Evolutionary conservation across 2,797 vertebrate genomes (phyloP), one percentile per base, ranked within the genome.

Genomic region (Semotilus atromaculatus): DNA sequence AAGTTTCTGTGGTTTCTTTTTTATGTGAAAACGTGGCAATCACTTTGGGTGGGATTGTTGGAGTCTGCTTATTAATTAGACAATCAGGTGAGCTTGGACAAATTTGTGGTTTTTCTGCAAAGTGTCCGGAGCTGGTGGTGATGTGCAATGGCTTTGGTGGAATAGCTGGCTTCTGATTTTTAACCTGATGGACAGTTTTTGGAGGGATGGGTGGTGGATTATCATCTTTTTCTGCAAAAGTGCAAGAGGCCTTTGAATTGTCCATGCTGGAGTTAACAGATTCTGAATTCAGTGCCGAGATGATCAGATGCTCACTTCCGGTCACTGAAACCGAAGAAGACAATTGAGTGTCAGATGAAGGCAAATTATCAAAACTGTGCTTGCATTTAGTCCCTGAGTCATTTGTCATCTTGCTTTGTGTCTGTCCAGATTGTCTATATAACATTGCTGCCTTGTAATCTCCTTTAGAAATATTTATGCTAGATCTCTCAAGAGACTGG

Each of bases 281-380:
- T 89, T 93, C 84, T 86, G 93, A 88, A 88, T 90, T 93, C 90
- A 92, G 83, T 91, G 91, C 87, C 89, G 91, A 88, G 91, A 93
- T 90, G 90, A 91, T 81, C 92, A 93, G 91, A 72, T 90, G 92
- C 90, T 94, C 96, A 89, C 95, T 92, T 94, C 92, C 93, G 89
- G 92, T 98, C 96, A 98, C 96, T 97, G 97, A 96, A 98, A 96
- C 97, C 97, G 97, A 94, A 96, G 96, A 97, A 96, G 96, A 97
- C 95, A 97, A 95, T 93, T 95, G 92, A 95, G 96, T 95, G 90
- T 96, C 96, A 97, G 94, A 94, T 88, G 93, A 94, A 68, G 94
- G 94, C 85, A 94, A 53, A 91, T 93, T 88, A 89, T 95, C 89
- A 94, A 94, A 93, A 96, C 94, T 91, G 91, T 96, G 95, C 92